These are phyloP conservation scores for Xiphophorus maculatus DNA, from an alignment of 2,113 vertebrate genomes.

Conservation along the genomic window DNA sequence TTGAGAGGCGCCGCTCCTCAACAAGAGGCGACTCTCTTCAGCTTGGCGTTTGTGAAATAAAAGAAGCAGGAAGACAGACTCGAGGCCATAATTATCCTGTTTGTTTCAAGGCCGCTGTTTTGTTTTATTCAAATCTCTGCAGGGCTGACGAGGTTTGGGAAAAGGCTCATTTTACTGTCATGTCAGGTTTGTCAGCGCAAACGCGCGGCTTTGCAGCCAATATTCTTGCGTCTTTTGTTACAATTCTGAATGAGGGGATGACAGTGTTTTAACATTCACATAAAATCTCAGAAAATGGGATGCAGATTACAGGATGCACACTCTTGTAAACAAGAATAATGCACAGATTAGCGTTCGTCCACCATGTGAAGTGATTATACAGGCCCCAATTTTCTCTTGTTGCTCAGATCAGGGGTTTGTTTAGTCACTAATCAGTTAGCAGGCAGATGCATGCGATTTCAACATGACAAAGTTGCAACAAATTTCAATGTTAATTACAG, in stretches of 20 bases:
- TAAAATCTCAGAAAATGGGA: slow-evolving; percentile 23
- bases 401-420: background rate
- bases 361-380: background rate
- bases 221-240: slow-evolving; percentile 36
- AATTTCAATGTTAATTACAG: no score
- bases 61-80: slow-evolving; percentile 59
- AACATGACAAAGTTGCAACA: no score
- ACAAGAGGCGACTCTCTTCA: slow-evolving; percentile 54
- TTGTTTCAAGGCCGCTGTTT: slow-evolving; percentile 69
- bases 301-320: slow-evolving; percentile 13
- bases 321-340: slow-evolving; percentile 8
- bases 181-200: slow-evolving; percentile 67
- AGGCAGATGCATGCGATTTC: background rate
- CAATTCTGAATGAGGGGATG: slow-evolving; percentile 15
- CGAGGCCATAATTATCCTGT: slow-evolving; percentile 78
- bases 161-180: slow-evolving; percentile 70
- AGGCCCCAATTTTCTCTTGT: background rate
- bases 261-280: background rate
- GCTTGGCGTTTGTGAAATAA: slow-evolving; percentile 58
- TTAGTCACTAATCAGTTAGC: background rate
- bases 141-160: slow-evolving; percentile 59
- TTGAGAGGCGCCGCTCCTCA: slow-evolving; percentile 31
- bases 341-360: slow-evolving; percentile 5
- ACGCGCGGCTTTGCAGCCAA: slow-evolving; percentile 54
- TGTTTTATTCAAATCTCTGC: slow-evolving; percentile 75